These are phyloP conservation scores for Gryllus bimaculatus DNA, from an alignment of 1,140 invertebrate genomes.

Conservation along the genomic window DNA sequence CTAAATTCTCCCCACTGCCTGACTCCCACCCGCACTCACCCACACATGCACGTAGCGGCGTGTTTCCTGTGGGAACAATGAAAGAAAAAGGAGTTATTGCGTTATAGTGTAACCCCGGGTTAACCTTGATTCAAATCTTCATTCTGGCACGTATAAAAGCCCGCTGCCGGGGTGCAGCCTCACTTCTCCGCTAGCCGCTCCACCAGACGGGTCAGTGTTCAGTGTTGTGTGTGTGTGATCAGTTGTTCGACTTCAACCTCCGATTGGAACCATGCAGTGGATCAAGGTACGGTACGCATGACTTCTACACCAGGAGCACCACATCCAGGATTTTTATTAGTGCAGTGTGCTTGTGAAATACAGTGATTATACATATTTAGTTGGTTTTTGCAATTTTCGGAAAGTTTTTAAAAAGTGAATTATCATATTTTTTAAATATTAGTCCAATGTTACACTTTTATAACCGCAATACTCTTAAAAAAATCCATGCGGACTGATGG, in stretches of 20 bases:
- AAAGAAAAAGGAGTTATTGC: not conserved
- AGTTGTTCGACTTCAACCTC: not conserved
- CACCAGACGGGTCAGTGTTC: not conserved
- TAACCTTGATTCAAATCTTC: constrained; percentile 5
- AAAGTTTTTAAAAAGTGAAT: no score
- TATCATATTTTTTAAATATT: no score
- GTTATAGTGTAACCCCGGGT: not conserved
- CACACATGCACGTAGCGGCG: not conserved
- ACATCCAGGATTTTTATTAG: not conserved
- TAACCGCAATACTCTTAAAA: no score
- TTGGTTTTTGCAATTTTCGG: no score
- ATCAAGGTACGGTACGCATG: not conserved
- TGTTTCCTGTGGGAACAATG: constrained; percentile 3
- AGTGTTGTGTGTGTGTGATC: not conserved
- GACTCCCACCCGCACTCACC: not conserved
- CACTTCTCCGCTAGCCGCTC: not conserved
- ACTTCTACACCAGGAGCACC: not conserved
- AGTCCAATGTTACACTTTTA: no score
- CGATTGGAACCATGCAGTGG: not conserved
- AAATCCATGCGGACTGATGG: no score
- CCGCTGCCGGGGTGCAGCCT: not conserved
- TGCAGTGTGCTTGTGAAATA: not conserved
- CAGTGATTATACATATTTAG: no score
- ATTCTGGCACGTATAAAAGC: not conserved
- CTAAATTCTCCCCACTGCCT: not conserved